Evolutionary conservation across 2,113 vertebrate species (phyloP).

Genomic region (Excalfactoria chinensis): DNA sequence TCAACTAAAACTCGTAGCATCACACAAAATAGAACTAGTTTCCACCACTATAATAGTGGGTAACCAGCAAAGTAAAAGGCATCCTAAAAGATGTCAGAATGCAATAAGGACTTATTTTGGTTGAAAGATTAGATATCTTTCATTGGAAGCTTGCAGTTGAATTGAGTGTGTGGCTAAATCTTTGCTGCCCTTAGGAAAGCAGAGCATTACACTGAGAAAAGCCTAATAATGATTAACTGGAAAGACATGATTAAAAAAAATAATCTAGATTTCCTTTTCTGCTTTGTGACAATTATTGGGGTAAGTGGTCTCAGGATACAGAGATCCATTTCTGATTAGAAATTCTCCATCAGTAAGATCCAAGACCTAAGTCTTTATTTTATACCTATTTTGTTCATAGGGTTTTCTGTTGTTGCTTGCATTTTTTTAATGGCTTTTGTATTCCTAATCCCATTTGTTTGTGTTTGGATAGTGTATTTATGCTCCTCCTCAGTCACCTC

Average conservation of each 20-base stretch:
- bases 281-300: background rate
- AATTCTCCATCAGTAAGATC: background rate
- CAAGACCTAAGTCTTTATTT: background rate
- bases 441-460: background rate
- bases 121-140: background rate
- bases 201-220: background rate
- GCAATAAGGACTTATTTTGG: background rate
- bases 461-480: background rate
- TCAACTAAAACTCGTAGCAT: background rate
- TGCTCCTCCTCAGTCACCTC: background rate
- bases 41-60: background rate
- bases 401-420: background rate
- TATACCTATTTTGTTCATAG: rapidly evolving
- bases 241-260: background rate
- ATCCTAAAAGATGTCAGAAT: background rate
- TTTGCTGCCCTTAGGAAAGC: background rate
- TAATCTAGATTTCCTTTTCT: background rate
- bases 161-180: background rate
- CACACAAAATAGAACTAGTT: background rate
- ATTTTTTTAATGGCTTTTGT: background rate
- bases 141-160: background rate
- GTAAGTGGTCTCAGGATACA: background rate
- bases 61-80: background rate
- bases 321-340: background rate
- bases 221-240: background rate